Percentiles rank a stretch among this genome's conserved stretches.
phyloP scores from a whole-genome alignment of 1,140 invertebrate species.

The Papilio dardanus region DNA sequence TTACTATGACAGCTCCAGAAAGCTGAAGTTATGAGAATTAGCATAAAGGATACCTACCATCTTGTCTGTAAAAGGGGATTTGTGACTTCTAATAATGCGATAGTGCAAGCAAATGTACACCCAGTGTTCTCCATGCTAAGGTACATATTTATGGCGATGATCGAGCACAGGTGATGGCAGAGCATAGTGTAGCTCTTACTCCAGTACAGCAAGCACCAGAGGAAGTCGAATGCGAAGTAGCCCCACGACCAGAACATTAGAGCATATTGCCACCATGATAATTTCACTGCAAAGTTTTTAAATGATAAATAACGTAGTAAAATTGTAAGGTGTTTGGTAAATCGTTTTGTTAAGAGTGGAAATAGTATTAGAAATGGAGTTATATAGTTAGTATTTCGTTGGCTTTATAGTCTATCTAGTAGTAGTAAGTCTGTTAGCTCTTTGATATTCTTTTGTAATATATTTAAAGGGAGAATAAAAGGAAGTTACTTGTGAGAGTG shows the following conservation, averaged over 20 bases:
- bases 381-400: no score
- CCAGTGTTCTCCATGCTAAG: constrained; percentile 78
- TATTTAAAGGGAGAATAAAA: not conserved
- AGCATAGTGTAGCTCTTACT: constrained; percentile 81
- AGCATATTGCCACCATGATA: constrained; percentile 55
- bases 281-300: constrained; percentile 54
- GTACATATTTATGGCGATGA: constrained; percentile 76
- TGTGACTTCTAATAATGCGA: constrained; percentile 83
- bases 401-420: no score
- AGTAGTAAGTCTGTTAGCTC: not conserved
- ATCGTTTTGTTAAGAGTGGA: no score
- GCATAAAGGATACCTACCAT: constrained; percentile 66
- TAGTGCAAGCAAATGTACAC: constrained; percentile 79
- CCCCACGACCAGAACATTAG: constrained; percentile 80
- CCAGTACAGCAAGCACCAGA: constrained; percentile 83
- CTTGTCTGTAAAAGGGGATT: constrained; percentile 84
- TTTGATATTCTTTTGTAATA: not conserved
- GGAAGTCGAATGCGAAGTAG: constrained; percentile 83
- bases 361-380: no score
- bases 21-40: constrained; percentile 21
- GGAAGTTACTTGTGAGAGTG: constrained; percentile 57
- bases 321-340: not conserved
- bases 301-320: not conserved
- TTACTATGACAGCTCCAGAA: not conserved
- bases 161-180: constrained; percentile 80